Evolutionary conservation across 2,888 invertebrate species (phyloP).

Genomic region (Linnaemya tessellans): DNA sequence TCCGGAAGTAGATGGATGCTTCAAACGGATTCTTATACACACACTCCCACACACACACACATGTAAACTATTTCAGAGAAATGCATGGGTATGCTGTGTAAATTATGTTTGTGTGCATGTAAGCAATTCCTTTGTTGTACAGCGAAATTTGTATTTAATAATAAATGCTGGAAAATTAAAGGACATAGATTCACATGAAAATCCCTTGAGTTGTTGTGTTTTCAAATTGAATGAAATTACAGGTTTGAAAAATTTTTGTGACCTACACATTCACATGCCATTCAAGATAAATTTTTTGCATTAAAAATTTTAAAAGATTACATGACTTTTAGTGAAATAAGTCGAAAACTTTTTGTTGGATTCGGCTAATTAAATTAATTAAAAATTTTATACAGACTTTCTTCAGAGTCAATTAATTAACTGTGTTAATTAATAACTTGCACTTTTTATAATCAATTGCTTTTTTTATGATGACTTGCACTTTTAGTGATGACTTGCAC

Average conservation of each 20-base stretch:
- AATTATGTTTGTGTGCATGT: neutral
- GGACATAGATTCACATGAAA: neutral
- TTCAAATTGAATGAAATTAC: constrained; percentile 13
- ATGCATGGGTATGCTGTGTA: neutral
- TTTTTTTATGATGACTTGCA: too few species aligned
- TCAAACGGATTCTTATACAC: constrained; percentile 8
- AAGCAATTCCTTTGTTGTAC: neutral
- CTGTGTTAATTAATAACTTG: too few species aligned
- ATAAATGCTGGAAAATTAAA: constrained; percentile 7
- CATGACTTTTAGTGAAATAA: too few species aligned
- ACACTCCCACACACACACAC: neutral
- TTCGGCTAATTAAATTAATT: too few species aligned
- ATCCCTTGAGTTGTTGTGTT: neutral
- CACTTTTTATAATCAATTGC: too few species aligned
- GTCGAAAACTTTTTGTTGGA: too few species aligned
- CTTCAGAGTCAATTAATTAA: too few species aligned
- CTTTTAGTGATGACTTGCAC: too few species aligned
- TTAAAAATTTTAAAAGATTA: too few species aligned
- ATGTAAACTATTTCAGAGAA: neutral
- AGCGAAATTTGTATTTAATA: constrained; percentile 14
- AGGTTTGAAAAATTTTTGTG: neutral
- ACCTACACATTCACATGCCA: neutral
- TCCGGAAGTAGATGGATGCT: constrained; percentile 39
- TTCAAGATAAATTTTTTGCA: too few species aligned
- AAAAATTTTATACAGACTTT: too few species aligned